These are phyloP conservation scores for Mirza zaza DNA, from an alignment of 2,113 vertebrate genomes.

Conservation along the genomic window DNA sequence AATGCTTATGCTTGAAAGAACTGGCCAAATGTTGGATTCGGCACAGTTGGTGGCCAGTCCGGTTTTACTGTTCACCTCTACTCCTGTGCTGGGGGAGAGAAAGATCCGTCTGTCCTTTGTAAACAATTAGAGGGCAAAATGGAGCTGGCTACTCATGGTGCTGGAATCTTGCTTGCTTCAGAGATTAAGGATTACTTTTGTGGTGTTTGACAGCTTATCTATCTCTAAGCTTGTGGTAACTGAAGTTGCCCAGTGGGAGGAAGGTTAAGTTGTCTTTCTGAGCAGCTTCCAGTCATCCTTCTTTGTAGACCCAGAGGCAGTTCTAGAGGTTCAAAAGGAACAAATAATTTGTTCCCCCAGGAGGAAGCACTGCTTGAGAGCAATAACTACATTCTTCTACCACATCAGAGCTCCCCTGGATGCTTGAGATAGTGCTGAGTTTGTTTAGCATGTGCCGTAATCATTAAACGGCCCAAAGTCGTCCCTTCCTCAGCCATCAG, in stretches of 20 bases:
- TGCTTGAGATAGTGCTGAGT: not conserved
- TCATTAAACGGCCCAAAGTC: not conserved
- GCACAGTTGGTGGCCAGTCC: not conserved
- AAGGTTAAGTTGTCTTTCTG: conserved; percentile 12
- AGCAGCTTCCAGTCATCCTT: conserved; percentile 6
- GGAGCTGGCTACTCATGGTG: not conserved
- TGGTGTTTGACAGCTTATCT: conserved; percentile 19
- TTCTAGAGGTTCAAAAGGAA: conserved; percentile 4
- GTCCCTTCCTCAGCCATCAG: not conserved
- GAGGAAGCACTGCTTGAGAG: not conserved
- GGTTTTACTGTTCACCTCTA: not conserved
- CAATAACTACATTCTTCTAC: not conserved
- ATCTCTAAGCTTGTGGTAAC: not conserved
- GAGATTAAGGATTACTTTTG: conserved; percentile 1
- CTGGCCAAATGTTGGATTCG: not conserved
- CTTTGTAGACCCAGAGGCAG: conserved; percentile 26
- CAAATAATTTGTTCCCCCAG: not conserved
- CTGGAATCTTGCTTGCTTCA: not conserved
- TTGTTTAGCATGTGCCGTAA: not conserved
- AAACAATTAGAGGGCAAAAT: not conserved
- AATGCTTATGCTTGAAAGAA: not conserved
- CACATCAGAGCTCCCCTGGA: not conserved
- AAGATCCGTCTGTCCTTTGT: not conserved
- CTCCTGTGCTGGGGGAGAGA: not conserved
- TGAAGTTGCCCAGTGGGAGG: not conserved